Evolutionary conservation across 2,888 invertebrate genomes (phyloP).

Genomic region (Phoenoteleia sp.): DNA sequence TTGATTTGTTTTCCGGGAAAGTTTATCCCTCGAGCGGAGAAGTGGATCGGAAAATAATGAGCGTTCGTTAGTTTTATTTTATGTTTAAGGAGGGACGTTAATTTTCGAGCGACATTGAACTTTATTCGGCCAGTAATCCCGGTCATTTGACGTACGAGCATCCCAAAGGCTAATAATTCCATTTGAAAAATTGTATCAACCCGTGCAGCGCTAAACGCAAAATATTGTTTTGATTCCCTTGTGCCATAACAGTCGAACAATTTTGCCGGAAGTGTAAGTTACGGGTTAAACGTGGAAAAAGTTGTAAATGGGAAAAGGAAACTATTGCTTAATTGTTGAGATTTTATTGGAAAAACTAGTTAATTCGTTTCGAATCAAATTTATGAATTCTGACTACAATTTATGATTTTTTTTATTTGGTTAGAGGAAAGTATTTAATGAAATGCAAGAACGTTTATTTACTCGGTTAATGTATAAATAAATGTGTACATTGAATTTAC

Average conservation of each 20-base stretch:
- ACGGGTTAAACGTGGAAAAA: conserved; percentile 23
- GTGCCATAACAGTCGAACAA: conserved; percentile 21
- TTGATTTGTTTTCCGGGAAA: conserved; percentile 9
- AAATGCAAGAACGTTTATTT: no score
- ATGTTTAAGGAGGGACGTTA: conserved; percentile 13
- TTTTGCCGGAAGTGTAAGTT: conserved; percentile 29
- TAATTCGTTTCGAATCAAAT: no score
- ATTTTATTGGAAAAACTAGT: conserved; percentile 6
- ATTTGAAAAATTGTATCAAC: conserved; percentile 47
- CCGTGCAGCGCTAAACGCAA: conserved; percentile 47
- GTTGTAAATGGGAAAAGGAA: neutral
- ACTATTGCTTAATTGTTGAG: conserved; percentile 2
- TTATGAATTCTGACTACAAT: no score
- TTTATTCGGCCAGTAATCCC: conserved; percentile 28
- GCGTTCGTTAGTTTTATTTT: conserved; percentile 46
- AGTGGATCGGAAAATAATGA: conserved; percentile 39
- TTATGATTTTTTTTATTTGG: no score
- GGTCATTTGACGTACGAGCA: conserved; percentile 43
- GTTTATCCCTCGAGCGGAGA: neutral
- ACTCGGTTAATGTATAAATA: no score
- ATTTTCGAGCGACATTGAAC: conserved; percentile 39
- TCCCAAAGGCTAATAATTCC: conserved; percentile 34
- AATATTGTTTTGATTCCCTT: conserved; percentile 56
- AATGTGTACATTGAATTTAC: no score
- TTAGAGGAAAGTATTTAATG: no score